phyloP scores from a whole-genome alignment of 1,140 invertebrate genomes.

The Lethocerus indicus region DNA sequence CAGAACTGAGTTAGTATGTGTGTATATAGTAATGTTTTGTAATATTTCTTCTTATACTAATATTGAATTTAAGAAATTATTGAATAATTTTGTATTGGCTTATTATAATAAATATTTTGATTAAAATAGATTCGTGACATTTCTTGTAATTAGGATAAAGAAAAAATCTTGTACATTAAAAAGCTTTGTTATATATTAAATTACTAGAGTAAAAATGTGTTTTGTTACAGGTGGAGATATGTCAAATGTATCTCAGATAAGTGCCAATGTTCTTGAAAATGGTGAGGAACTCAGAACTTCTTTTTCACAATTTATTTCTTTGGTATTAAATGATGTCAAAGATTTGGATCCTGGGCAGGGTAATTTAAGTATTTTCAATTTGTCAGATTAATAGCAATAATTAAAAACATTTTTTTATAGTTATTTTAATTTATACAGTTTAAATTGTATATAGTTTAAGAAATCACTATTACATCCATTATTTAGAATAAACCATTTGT shows the following conservation, averaged over 20 bases:
- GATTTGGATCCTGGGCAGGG: constrained; percentile 1
- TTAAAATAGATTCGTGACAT: background rate
- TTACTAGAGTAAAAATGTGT: background rate
- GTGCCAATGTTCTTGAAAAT: constrained; percentile 9
- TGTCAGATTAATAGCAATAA: background rate
- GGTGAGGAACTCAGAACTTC: constrained; percentile 2
- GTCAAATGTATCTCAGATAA: constrained; percentile 3
- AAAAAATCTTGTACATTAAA: background rate
- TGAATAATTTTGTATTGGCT: background rate
- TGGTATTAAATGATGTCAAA: background rate
- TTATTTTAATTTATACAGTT: too few relatives aligned
- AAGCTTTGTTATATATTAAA: background rate
- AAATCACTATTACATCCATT: too few relatives aligned
- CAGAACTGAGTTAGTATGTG: constrained; percentile 4
- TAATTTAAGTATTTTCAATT: background rate
- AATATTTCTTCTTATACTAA: background rate
- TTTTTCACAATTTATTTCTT: constrained; percentile 6
- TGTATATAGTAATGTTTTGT: background rate
- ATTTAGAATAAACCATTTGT: too few relatives aligned
- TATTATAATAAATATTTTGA: background rate
- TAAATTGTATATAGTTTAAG: too few relatives aligned
- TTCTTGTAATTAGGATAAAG: background rate
- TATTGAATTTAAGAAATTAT: background rate
- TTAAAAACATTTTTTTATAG: too few relatives aligned
- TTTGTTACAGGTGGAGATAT: constrained; percentile 6